Evolutionary conservation across 2,797 vertebrate genomes (phyloP).

Genomic region (Trichosurus vulpecula): DNA sequence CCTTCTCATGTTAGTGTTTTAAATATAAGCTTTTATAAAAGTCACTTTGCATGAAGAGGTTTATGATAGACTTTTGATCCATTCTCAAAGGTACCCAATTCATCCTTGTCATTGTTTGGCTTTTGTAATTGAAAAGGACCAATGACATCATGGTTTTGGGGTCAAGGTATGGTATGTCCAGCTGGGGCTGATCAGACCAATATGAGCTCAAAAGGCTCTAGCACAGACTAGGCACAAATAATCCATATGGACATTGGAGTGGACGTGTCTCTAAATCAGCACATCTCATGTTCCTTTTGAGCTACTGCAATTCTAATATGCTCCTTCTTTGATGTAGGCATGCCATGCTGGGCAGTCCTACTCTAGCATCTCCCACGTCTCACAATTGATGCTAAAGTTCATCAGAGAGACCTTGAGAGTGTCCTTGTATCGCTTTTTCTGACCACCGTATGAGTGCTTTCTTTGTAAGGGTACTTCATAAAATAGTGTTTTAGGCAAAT

Average conservation of each 20-base stretch:
- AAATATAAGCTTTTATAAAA: neutral
- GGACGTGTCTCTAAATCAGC: neutral
- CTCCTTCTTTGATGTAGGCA: too few relatives aligned
- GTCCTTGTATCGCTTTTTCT: too few relatives aligned
- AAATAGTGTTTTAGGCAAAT: too few relatives aligned
- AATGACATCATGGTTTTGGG: neutral
- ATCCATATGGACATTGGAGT: neutral
- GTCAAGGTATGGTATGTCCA: neutral
- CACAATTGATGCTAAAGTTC: too few relatives aligned
- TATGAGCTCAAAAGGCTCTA: neutral
- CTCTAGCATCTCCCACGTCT: too few relatives aligned
- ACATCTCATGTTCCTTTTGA: neutral
- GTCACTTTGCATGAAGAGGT: neutral
- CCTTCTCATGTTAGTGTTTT: neutral
- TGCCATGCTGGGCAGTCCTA: too few relatives aligned
- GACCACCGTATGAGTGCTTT: too few relatives aligned
- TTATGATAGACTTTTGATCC: neutral
- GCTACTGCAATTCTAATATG: neutral
- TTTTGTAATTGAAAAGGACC: neutral
- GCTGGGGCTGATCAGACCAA: neutral
- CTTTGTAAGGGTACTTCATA: too few relatives aligned
- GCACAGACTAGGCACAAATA: neutral
- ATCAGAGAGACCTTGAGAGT: too few relatives aligned
- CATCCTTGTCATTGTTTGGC: neutral
- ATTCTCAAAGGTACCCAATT: neutral